Conservation (phyloP, 2,797 vertebrate genomes). For the Novumbra hubbsi region DNA sequence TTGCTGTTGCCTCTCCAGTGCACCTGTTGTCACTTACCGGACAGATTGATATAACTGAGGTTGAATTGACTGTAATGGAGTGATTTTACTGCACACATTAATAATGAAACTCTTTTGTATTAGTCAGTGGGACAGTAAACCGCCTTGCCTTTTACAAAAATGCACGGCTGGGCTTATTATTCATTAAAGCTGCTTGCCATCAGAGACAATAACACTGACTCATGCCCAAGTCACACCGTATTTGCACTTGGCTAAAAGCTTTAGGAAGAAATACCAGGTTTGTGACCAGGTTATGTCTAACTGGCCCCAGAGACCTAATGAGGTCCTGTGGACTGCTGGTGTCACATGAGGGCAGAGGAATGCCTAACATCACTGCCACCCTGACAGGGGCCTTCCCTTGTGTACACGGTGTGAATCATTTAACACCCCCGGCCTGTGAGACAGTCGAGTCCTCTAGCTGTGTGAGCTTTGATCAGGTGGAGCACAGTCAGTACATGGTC, state of each 20-base stretch:
- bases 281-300: conserved; percentile 3
- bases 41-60: too few relatives aligned
- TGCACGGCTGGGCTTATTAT: neutral
- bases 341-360: conserved; percentile 57
- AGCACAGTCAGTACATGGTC: neutral
- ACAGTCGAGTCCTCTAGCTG: neutral
- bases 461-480: neutral
- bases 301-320: neutral
- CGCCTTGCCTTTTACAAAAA: neutral
- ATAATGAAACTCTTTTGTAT: neutral
- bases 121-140: neutral
- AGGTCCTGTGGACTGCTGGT: conserved; percentile 31
- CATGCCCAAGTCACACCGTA: too few relatives aligned
- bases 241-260: too few relatives aligned
- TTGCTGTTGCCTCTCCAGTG: too few relatives aligned
- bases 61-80: too few relatives aligned
- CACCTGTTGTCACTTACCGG: too few relatives aligned
- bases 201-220: neutral
- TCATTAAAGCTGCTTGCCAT: neutral
- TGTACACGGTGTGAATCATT: conserved; percentile 65
- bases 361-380: conserved; percentile 57
- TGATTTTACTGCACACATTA: neutral
- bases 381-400: conserved; percentile 14
- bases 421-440: conserved; percentile 20
- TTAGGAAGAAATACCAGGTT: neutral